Conservation (phyloP, 1,140 invertebrate species). For the Scylla paramamosain region DNA sequence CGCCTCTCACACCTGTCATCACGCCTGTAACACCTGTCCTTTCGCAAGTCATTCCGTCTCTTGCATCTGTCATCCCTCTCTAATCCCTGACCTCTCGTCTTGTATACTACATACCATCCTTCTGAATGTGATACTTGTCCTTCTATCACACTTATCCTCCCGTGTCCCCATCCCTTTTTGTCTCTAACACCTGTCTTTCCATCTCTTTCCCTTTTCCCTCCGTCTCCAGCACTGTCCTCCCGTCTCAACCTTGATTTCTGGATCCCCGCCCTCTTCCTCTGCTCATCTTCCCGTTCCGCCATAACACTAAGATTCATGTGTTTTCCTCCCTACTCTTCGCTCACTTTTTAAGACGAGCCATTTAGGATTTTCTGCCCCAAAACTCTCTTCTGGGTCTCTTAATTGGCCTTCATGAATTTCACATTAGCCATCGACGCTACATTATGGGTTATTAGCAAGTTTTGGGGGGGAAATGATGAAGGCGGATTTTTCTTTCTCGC, state of each 20-base stretch:
- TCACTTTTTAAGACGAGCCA: too few relatives aligned
- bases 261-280: too few relatives aligned
- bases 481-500: too few relatives aligned
- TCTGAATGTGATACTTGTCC: neutral
- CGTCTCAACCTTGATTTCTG: neutral
- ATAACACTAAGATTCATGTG: neutral
- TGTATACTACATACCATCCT: neutral
- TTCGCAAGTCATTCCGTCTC: neutral
- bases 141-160: neutral
- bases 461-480: too few relatives aligned
- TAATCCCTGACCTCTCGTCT: neutral
- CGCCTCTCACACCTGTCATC: neutral
- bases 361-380: too few relatives aligned
- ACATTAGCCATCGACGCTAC: too few relatives aligned
- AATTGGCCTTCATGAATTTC: too few relatives aligned
- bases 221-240: neutral
- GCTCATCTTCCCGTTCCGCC: too few relatives aligned
- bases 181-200: neutral
- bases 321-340: neutral
- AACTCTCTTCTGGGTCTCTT: too few relatives aligned
- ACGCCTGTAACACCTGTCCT: neutral
- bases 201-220: neutral
- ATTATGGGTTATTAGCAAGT: too few relatives aligned
- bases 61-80: neutral
- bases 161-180: neutral